A percentile compares a stretch with the other conserved stretches of the same genome.
These are phyloP conservation scores for Gobiocypris rarus DNA, from an alignment of 2,113 vertebrate species.

Conservation along the genomic window DNA sequence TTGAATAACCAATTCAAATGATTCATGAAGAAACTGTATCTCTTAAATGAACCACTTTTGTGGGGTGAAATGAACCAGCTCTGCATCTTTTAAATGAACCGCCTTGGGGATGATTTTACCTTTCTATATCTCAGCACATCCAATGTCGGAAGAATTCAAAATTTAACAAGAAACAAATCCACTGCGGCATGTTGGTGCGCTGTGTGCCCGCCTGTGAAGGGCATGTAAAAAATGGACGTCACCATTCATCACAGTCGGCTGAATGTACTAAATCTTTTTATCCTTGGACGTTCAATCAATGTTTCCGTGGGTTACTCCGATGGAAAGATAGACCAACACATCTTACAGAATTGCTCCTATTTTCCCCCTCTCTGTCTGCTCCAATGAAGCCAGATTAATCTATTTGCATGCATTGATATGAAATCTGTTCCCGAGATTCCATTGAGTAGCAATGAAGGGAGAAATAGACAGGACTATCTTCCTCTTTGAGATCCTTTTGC, in stretches of 20 bases:
- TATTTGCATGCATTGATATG: conserved; percentile 59
- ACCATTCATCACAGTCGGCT: conserved; percentile 55
- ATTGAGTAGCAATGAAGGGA: conserved; percentile 45
- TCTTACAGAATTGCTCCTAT: conserved; percentile 59
- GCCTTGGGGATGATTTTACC: conserved; percentile 44
- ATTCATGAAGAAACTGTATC: conserved; percentile 23
- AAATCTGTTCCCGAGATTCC: conserved; percentile 52
- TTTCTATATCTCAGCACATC: conserved; percentile 47
- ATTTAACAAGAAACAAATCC: conserved; percentile 49
- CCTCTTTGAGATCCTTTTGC: conserved; percentile 30
- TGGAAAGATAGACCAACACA: conserved; percentile 53
- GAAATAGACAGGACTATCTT: conserved; percentile 45
- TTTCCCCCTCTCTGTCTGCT: conserved; percentile 55
- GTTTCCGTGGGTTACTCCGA: conserved; percentile 54
- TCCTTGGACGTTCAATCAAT: conserved; percentile 61
- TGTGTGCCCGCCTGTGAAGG: conserved; percentile 51
- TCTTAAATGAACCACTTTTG: conserved; percentile 30
- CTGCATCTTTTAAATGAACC: conserved; percentile 35
- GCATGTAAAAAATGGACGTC: conserved; percentile 44
- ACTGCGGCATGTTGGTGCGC: conserved; percentile 29
- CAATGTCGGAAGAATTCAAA: conserved; percentile 32
- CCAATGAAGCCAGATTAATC: conserved; percentile 60
- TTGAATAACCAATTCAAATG: conserved; percentile 28
- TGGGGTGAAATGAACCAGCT: conserved; percentile 32
- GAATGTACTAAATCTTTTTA: conserved; percentile 61